Evolutionary conservation across 2,888 invertebrate genomes (phyloP), one percentile per base, ranked within the genome.

Genomic region (Temnothorax unifasciatus): DNA sequence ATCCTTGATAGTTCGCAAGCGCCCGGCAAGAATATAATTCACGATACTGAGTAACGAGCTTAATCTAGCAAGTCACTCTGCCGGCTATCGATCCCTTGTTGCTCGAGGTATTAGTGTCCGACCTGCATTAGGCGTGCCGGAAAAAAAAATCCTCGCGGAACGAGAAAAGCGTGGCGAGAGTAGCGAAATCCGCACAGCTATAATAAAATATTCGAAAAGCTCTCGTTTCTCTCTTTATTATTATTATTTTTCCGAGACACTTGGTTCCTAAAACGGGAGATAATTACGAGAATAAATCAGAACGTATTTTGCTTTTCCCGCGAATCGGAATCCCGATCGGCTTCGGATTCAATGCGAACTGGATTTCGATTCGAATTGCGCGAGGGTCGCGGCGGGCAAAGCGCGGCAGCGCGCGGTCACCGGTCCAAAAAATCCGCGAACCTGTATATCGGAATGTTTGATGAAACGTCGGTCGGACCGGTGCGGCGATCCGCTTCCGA

Each of bases 41-140:
- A 75, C 79, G 79, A 79, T 79, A 74, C 75, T 34, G 71, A 71
- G 79, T 79, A 79, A 79, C 75, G 47, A 79, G 79, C 75, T 79
- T 79, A 79, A 79, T 79, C 79, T 74, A 44, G 75, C 79, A 79
- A 79, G 79, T 79, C 79, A 79, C 75, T 73, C 75, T 34, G 47
- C 47, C 44, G 47, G 21, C 57, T 79, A 79, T 79, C 79, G 79
- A 79, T 73, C 63, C 18, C 34, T 34, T 18, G 71, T 41, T 59
- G 74, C 47, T 25, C 34, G 34, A 29, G 54, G 41, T 68, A 77
- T 75, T 34, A 29, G 64, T 47, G 64, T 52, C 52, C 41, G 38
- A n/a, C 50, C 44, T 44, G 47, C 79, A 69, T 77, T 77, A 52
- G 59, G 21, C 47, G 74, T 8, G 54, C 11, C 29, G 41, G 18